These are phyloP conservation scores for Drosophila anceps DNA, from an alignment of 2,888 invertebrate species.

Conservation along the genomic window DNA sequence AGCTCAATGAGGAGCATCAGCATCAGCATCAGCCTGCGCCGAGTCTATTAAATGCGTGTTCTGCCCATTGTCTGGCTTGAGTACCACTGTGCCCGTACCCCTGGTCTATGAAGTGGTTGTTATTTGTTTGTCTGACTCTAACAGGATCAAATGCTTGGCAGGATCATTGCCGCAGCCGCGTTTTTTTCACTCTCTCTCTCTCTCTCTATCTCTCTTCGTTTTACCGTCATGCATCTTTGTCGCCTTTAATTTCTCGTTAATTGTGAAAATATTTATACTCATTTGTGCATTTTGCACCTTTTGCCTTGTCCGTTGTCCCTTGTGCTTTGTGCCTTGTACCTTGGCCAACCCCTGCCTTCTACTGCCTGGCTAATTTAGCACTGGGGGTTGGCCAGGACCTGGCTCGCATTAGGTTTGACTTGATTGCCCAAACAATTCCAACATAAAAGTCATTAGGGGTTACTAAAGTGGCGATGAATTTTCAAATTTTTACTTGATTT, in stretches of 20 bases:
- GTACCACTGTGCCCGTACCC: conserved; percentile 57
- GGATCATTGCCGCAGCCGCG: conserved; percentile 58
- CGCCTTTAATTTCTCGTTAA: conserved; percentile 83
- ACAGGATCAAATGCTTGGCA: conserved; percentile 58
- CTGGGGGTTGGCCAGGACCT: conserved; percentile 61
- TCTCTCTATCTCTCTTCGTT: conserved; percentile 14
- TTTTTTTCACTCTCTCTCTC: conserved; percentile 10
- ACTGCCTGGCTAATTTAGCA: conserved; percentile 66
- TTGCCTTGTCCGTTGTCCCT: conserved; percentile 47
- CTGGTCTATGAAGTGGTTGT: conserved; percentile 69
- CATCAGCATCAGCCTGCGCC: conserved; percentile 42
- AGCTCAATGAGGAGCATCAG: conserved; percentile 47
- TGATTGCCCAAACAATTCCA: conserved; percentile 79
- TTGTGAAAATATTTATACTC: conserved; percentile 85
- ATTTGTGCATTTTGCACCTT: conserved; percentile 84
- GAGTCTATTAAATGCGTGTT: conserved; percentile 82
- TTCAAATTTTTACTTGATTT: conserved; percentile 83
- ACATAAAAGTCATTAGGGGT: conserved; percentile 84
- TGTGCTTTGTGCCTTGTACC: conserved; percentile 18
- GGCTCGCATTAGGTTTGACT: conserved; percentile 61
- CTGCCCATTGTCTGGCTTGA: conserved; percentile 71
- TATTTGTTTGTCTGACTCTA: conserved; percentile 70
- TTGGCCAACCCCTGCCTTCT: conserved; percentile 35
- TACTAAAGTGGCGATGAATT: conserved; percentile 85
- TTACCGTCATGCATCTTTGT: conserved; percentile 66